These are phyloP conservation scores for Holacanthus passer DNA, from an alignment of 2,113 vertebrate genomes.

Conservation along the genomic window DNA sequence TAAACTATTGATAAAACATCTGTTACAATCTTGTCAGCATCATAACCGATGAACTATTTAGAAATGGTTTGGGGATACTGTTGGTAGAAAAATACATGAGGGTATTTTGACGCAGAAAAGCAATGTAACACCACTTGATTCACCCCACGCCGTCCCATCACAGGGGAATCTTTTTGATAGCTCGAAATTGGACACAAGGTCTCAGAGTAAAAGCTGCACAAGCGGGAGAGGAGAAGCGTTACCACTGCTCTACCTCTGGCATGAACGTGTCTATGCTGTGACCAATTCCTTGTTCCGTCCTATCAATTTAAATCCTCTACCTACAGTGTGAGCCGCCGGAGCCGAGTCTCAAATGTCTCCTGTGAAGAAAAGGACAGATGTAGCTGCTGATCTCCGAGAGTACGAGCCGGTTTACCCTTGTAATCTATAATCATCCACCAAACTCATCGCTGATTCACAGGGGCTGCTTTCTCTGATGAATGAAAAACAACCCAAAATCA, in stretches of 20 bases:
- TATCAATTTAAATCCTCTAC: slow-evolving; percentile 50
- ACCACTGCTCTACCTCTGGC: slow-evolving; percentile 27
- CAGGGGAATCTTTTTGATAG: slow-evolving; percentile 11
- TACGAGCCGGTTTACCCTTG: slow-evolving; percentile 41
- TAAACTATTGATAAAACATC: slow-evolving; percentile 48
- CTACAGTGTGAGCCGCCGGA: slow-evolving; percentile 7
- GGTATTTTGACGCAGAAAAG: slow-evolving; percentile 12
- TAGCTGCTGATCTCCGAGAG: slow-evolving; percentile 19
- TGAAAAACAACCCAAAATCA: slow-evolving; percentile 8
- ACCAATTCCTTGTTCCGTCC: slow-evolving; percentile 47
- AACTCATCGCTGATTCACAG: slow-evolving; percentile 30
- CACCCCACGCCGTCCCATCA: slow-evolving; percentile 10
- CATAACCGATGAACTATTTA: slow-evolving; percentile 21
- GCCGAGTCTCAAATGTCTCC: slow-evolving; percentile 36
- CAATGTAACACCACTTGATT: slow-evolving; percentile 12
- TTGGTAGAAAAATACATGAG: background rate
- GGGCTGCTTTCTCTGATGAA: background rate
- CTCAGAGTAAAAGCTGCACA: slow-evolving; percentile 10
- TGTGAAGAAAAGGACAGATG: slow-evolving; percentile 39
- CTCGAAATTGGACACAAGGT: slow-evolving; percentile 34
- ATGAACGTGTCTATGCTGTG: slow-evolving; percentile 33
- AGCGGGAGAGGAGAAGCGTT: slow-evolving; percentile 23
- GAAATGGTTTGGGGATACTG: background rate
- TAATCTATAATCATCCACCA: slow-evolving; percentile 42
- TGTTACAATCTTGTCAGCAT: slow-evolving; percentile 14